Evolutionary conservation across 2,113 vertebrate species (phyloP).

Genomic region (Recurvirostra avosetta): DNA sequence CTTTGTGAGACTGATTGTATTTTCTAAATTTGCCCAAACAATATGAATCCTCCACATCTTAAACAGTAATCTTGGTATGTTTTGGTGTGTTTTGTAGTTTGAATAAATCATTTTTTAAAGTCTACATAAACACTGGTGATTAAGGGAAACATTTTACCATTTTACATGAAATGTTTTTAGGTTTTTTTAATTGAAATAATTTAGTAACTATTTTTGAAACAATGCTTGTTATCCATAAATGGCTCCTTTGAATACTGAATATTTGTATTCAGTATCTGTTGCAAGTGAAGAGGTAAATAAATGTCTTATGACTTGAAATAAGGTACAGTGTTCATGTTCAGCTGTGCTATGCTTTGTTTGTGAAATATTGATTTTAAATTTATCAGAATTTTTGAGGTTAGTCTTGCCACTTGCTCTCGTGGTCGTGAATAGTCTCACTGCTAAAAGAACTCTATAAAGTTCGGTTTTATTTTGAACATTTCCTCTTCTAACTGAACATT

Average conservation of each 20-base stretch:
- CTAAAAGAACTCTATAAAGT: background rate
- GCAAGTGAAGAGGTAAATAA: background rate
- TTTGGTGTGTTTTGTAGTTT: background rate
- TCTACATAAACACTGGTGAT: background rate
- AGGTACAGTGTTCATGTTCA: background rate
- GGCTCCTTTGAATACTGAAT: background rate
- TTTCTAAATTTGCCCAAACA: background rate
- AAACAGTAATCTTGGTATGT: background rate
- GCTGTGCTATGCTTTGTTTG: background rate
- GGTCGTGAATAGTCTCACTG: background rate
- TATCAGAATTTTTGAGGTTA: background rate
- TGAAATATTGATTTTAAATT: background rate
- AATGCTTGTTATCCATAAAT: background rate
- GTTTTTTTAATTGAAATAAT: background rate
- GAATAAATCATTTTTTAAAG: background rate
- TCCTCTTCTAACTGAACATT: background rate
- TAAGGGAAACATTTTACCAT: background rate
- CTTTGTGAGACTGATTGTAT: background rate
- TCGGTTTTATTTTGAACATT: background rate
- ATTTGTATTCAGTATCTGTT: background rate
- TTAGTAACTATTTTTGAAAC: background rate
- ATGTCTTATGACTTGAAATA: background rate
- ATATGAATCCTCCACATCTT: background rate
- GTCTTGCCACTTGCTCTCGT: accelerated
- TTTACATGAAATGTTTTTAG: background rate